Evolutionary conservation across 2,888 invertebrate genomes (phyloP).

Genomic region (Octonoba sinensis): DNA sequence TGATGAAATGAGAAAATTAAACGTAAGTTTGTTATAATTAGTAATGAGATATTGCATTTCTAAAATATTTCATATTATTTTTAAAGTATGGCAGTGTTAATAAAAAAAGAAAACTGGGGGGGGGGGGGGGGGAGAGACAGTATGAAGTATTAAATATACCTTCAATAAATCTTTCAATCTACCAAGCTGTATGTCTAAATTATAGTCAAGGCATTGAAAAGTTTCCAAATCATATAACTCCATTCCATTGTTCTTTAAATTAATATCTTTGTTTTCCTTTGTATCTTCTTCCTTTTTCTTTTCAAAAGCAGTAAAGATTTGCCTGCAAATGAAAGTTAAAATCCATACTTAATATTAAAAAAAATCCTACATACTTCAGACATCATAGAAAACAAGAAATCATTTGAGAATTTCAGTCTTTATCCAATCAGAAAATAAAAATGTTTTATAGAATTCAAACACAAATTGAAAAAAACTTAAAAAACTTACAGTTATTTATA

Average conservation of each 20-base stretch:
- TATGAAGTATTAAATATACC: conserved; percentile 13
- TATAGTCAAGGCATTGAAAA: conserved; percentile 20
- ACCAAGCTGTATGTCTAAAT: conserved; percentile 17
- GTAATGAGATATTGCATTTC: neutral
- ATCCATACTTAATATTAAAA: too few species aligned
- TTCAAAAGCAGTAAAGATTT: conserved; percentile 20
- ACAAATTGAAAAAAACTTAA: too few species aligned
- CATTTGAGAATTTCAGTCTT: too few species aligned
- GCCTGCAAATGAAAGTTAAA: neutral
- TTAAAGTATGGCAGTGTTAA: too few species aligned
- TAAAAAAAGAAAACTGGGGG: too few species aligned
- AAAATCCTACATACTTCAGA: too few species aligned
- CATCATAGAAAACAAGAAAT: too few species aligned
- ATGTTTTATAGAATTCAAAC: too few species aligned
- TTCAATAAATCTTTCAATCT: conserved; percentile 36
- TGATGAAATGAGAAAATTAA: neutral
- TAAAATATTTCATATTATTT: too few species aligned
- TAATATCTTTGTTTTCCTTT: neutral
- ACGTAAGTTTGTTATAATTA: neutral
- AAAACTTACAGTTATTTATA: too few species aligned
- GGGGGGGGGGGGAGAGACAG: too few species aligned
- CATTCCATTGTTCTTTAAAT: neutral
- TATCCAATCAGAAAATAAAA: too few species aligned
- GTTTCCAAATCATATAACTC: conserved; percentile 2
- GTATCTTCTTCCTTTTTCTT: conserved; percentile 17